Evolutionary conservation across 2,113 vertebrate genomes (phyloP), one percentile per base, ranked within the genome.

Genomic region (Muntiacus muntjak): DNA sequence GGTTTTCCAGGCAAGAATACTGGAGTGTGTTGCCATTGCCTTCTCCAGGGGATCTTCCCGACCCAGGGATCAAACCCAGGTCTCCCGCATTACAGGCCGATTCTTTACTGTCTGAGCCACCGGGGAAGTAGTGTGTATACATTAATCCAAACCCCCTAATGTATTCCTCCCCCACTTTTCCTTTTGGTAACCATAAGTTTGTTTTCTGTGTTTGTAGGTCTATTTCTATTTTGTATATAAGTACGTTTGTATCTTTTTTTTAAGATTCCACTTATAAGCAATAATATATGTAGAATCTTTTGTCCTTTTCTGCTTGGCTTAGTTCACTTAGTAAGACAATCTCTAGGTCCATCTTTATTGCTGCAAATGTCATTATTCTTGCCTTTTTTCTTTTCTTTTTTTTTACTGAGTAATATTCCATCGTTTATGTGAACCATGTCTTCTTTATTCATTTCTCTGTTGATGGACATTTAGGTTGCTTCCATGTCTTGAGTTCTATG

Each of bases 51-150:
- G 67, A 71, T 71, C 67, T 40, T 71, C n/a, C n/a, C 10, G 0
- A 71, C n/a, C 2, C 67, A 71, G n/a, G n/a, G 19, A 71, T 71
- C n/a, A 71, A 71, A 71, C 67, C n/a, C 5, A 36, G n/a, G n/a
- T 36, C 64, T 71, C 64, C n/a, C 0, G 0, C 17, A 21, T 71
- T 71, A 23, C 19, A 71, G 67, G n/a, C n/a, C 9, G 3, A 71
- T n/a, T 71, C 67, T 71, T 71, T 71, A 71, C n/a, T 71, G n/a
- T 71, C 67, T 40, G 19, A 40, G 19, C 19, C 67, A 40, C 19
- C 10, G 3, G n/a, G 67, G n/a, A 40, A 40, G 28, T 33, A 79
- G 45, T 79, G 45, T 79, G 4, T 50, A 19, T 33, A 33, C 33
- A 30, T 79, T 79, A 79, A 79, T 33, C 76, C 28, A 28, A 33